Conservation (phyloP, 2,797 vertebrate species). For the Rhynchonycteris naso region DNA sequence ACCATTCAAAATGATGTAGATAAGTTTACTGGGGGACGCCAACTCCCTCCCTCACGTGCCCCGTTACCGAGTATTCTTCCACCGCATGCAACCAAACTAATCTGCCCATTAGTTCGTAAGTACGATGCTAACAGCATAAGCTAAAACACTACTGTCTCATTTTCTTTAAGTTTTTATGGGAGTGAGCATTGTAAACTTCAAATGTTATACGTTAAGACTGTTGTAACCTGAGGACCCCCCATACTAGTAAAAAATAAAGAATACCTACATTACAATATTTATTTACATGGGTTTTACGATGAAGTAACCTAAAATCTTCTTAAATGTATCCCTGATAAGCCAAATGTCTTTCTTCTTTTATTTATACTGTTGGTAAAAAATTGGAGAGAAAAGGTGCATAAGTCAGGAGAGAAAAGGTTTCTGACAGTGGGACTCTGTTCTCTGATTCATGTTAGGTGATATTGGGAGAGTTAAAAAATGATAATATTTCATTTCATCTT, state of each 20-base stretch:
- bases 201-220: no score
- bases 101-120: no score
- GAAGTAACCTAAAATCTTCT: not conserved
- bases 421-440: not conserved
- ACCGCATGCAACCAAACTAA: no score
- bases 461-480: not conserved
- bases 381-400: not conserved
- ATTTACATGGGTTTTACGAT: not conserved
- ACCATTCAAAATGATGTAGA: no score
- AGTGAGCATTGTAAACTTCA: no score
- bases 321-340: not conserved
- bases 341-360: not conserved
- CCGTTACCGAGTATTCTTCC: no score
- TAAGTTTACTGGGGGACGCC: no score
- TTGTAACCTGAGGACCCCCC: no score
- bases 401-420: not conserved
- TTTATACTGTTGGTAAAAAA: not conserved
- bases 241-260: not conserved
- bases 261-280: not conserved
- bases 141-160: no score
- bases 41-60: no score
- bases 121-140: no score
- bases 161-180: no score
- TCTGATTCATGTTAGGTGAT: not conserved
- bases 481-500: conserved; percentile 13